A percentile compares a stretch with the other conserved stretches of the same genome.
Conservation (phyloP, 2,797 vertebrate species). For the Lepilemur septentrionalis region DNA sequence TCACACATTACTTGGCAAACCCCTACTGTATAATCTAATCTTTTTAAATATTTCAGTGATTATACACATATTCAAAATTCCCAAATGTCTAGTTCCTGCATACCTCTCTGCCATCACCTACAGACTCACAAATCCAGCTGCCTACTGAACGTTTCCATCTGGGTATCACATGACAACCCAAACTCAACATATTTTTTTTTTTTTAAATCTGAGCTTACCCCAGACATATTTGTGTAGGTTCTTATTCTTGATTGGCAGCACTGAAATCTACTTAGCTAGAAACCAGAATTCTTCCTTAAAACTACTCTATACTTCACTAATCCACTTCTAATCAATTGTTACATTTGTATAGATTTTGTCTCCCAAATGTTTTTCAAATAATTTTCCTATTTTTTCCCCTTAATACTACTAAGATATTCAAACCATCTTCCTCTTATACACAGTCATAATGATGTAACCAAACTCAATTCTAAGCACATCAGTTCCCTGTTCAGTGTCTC, state of each 20-base stretch:
- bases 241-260: neutral
- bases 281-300: neutral
- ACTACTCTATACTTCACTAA: neutral
- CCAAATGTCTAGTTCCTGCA: neutral
- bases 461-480: neutral
- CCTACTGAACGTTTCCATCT: neutral
- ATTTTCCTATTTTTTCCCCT: neutral
- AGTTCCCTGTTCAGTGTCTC: neutral
- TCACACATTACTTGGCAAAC: neutral
- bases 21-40: neutral
- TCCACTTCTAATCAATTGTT: neutral
- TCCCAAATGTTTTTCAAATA: neutral
- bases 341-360: neutral
- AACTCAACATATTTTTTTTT: neutral
- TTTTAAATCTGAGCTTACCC: neutral
- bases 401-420: neutral
- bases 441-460: neutral
- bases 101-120: neutral
- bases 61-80: neutral
- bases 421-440: neutral
- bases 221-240: neutral
- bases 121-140: neutral
- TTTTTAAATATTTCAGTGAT: neutral
- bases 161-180: neutral
- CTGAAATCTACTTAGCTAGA: neutral